phyloP scores from a whole-genome alignment of 2,888 invertebrate genomes.

The Drosophila incognita region DNA sequence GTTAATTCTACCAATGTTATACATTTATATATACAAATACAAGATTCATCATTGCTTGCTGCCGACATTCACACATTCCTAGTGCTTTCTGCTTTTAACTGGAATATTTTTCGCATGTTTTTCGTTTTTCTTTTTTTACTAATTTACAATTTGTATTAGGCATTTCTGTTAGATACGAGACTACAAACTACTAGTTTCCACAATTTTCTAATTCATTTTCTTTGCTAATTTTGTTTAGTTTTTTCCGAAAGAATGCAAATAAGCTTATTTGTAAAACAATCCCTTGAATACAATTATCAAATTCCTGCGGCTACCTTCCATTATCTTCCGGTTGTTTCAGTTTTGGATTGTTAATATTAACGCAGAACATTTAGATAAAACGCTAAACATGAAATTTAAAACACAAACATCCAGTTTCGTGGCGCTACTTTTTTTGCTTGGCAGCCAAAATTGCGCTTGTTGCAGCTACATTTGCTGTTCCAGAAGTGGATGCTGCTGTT shows the following conservation, averaged over 20 bases:
- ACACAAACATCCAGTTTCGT: slow-evolving; percentile 63
- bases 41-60: slow-evolving; percentile 59
- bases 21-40: slow-evolving; percentile 73
- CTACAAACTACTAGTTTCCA: slow-evolving; percentile 63
- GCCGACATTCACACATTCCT: slow-evolving; percentile 48
- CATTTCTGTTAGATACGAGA: slow-evolving; percentile 52
- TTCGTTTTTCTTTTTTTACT: slow-evolving; percentile 20
- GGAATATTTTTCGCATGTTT: slow-evolving; percentile 50
- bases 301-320: slow-evolving; percentile 41
- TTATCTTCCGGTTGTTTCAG: not conserved
- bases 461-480: slow-evolving; percentile 7
- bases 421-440: slow-evolving; percentile 72
- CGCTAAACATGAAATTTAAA: slow-evolving; percentile 66
- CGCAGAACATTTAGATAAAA: slow-evolving; percentile 47
- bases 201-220: slow-evolving; percentile 64
- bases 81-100: slow-evolving; percentile 39
- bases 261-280: slow-evolving; percentile 48
- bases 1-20: slow-evolving; percentile 65
- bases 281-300: slow-evolving; percentile 46
- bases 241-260: slow-evolving; percentile 43
- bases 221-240: slow-evolving; percentile 54
- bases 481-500: slow-evolving; percentile 12
- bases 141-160: slow-evolving; percentile 63
- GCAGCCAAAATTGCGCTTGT: slow-evolving; percentile 46
- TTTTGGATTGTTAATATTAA: slow-evolving; percentile 35